phyloP scores from a whole-genome alignment of 1,140 invertebrate genomes.

The Camponotus floridanus region DNA sequence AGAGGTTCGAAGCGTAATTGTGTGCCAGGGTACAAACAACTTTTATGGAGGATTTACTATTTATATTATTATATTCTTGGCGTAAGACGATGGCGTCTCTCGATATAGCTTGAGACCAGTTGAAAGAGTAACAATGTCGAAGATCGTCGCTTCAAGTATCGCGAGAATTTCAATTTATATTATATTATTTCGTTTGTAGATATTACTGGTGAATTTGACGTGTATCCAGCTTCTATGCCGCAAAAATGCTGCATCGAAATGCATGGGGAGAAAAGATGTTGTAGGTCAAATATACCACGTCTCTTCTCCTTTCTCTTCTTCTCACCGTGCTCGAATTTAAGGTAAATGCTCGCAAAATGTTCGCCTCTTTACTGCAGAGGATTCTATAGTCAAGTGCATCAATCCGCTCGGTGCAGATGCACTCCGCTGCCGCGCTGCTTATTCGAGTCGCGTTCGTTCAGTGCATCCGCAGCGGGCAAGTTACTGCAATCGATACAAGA shows the following conservation, averaged over 20 bases:
- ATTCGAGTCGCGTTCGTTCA: constrained; percentile 21
- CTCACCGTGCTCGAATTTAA: constrained; percentile 33
- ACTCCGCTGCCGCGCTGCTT: constrained; percentile 7
- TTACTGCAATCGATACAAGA: not conserved
- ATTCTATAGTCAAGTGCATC: not conserved
- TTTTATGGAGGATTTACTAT: not conserved
- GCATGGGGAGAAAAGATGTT: not conserved
- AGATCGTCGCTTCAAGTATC: not conserved
- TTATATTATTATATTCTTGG: not conserved
- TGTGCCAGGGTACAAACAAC: constrained; percentile 15
- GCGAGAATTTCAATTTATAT: not conserved
- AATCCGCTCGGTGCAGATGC: not conserved
- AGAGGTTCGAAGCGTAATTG: not conserved
- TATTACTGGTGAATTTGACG: not conserved
- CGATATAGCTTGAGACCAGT: constrained; percentile 1
- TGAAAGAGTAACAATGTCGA: not conserved
- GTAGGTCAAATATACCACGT: not conserved
- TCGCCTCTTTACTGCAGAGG: not conserved
- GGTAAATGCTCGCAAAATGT: constrained; percentile 20
- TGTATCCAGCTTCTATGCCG: not conserved
- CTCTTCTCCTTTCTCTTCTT: no score
- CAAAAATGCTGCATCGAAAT: not conserved
- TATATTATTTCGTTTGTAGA: not conserved
- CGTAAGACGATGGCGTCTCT: not conserved
- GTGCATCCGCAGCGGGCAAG: constrained; percentile 2